phyloP scores from a whole-genome alignment of 1,140 invertebrate genomes.

The Sitobion miscanthi region DNA sequence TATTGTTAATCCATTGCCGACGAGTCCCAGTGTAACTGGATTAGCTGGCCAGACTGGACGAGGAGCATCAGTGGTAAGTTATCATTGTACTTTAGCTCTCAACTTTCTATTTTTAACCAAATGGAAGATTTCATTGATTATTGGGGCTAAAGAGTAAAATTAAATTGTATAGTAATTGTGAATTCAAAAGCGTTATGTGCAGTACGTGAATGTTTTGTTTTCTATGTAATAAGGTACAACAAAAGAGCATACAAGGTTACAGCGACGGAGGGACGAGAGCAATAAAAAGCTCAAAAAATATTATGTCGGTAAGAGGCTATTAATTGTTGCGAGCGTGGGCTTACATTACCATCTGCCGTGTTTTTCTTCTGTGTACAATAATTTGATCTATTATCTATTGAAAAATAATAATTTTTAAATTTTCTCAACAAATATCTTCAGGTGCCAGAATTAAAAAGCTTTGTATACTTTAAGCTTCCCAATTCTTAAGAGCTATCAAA shows the following conservation, averaged over 20 bases:
- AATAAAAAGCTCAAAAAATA: conserved; percentile 56
- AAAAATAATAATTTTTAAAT: conserved; percentile 7
- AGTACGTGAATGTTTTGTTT: conserved; percentile 54
- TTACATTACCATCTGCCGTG: conserved; percentile 41
- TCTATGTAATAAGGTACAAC: conserved; percentile 55
- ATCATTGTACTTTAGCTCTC: background rate
- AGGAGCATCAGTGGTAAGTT: conserved; percentile 84
- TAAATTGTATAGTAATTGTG: conserved; percentile 49
- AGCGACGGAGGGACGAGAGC: conserved; percentile 52
- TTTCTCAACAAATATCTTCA: conserved; percentile 33
- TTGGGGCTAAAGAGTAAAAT: conserved; percentile 38
- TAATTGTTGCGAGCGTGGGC: conserved; percentile 55
- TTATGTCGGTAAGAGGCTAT: conserved; percentile 53
- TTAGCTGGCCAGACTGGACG: conserved; percentile 84
- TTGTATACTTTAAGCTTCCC: conserved; percentile 44
- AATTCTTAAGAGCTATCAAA: conserved; percentile 44
- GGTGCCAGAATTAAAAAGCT: conserved; percentile 51
- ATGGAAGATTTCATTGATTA: conserved; percentile 32
- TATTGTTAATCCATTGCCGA: conserved; percentile 55
- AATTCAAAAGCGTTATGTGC: conserved; percentile 52
- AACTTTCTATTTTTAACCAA: conserved; percentile 22
- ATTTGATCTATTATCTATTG: conserved; percentile 43
- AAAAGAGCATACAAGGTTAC: conserved; percentile 54
- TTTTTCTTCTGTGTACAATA: conserved; percentile 51
- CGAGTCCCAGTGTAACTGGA: conserved; percentile 69